A percentile compares a stretch with the other conserved stretches of the same genome.
phyloP scores from a whole-genome alignment of 2,888 invertebrate species.

The Andricus quercusramuli region DNA sequence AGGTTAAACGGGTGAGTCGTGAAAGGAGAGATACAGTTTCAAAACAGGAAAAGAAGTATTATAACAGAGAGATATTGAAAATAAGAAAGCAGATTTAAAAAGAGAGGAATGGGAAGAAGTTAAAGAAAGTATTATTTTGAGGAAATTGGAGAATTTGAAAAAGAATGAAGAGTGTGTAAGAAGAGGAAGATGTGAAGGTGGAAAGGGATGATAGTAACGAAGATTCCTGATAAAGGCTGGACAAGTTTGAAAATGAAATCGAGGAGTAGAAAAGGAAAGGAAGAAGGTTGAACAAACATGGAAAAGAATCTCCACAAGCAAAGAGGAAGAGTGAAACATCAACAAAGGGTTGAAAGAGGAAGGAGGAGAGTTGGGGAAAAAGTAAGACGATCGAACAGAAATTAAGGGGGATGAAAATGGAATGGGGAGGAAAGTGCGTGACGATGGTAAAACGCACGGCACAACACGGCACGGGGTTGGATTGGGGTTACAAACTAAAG shows the following conservation, averaged over 20 bases:
- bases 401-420: conserved; percentile 25
- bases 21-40: too few species aligned
- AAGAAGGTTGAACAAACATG: not conserved
- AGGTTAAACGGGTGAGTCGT: too few species aligned
- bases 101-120: too few species aligned
- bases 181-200: too few species aligned
- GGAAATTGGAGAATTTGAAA: too few species aligned
- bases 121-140: too few species aligned
- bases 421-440: conserved; percentile 51
- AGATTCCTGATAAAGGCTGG: not conserved
- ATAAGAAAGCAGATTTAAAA: too few species aligned
- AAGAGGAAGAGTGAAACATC: not conserved
- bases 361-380: not conserved
- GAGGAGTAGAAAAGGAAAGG: not conserved
- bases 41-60: too few species aligned
- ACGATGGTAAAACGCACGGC: conserved; percentile 48
- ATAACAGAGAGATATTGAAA: too few species aligned
- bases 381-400: conserved; percentile 41
- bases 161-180: too few species aligned
- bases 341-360: not conserved
- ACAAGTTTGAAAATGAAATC: not conserved
- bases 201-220: not conserved
- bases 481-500: conserved; percentile 50
- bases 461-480: conserved; percentile 51
- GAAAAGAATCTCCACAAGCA: not conserved